Base-by-base conservation (phyloP, 2,888 invertebrate genomes). In the Cerastoderma edule region DNA sequence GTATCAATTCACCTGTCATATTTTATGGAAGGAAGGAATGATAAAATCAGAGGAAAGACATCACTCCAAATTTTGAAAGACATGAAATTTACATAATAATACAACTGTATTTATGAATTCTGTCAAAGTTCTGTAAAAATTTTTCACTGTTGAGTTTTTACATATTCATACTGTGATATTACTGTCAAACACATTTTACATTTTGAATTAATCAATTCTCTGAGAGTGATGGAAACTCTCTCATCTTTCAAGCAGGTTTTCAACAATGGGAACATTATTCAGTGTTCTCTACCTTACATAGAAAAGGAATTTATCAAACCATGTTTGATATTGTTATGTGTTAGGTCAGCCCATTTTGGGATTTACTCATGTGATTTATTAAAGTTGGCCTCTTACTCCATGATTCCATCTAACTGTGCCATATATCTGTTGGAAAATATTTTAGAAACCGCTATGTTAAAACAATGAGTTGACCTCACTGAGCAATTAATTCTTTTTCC, bases 401-500 rank as follows among this genome's bases (percentile, higher is more conserved):
- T n/a, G n/a, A n/a, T n/a, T n/a, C n/a, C n/a, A n/a, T n/a, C n/a
- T n/a, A n/a, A n/a, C n/a, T n/a, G n/a, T n/a, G n/a, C n/a, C n/a
- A n/a, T n/a, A n/a, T n/a, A n/a, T n/a, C n/a, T n/a, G n/a, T n/a
- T n/a, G n/a, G n/a, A n/a, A n/a, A n/a, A n/a, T n/a, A n/a, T n/a
- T n/a, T n/a, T 50, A 13, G 50, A 8, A 50, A 50, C 13, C 50
- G 22, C 22, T 50, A 22, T 50, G 8, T 16, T 5, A 50, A 50
- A 50, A 50, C 5, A 22, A 13, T 13, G n/a, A 50, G 22, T 13
- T 50, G 50, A 8, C 22, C 10, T 6, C 22, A 13, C 6, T n/a
- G 10, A 50, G 50, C 50, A 50, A 13, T 50, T 50, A n/a, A 16
- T 50, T n/a, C 50, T 50, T 50, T 50, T 50, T n/a, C n/a, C 8